Percentiles rank a stretch among this genome's conserved stretches.
Evolutionary conservation across 2,113 vertebrate genomes (phyloP).

Genomic region (Elephas maximus): DNA sequence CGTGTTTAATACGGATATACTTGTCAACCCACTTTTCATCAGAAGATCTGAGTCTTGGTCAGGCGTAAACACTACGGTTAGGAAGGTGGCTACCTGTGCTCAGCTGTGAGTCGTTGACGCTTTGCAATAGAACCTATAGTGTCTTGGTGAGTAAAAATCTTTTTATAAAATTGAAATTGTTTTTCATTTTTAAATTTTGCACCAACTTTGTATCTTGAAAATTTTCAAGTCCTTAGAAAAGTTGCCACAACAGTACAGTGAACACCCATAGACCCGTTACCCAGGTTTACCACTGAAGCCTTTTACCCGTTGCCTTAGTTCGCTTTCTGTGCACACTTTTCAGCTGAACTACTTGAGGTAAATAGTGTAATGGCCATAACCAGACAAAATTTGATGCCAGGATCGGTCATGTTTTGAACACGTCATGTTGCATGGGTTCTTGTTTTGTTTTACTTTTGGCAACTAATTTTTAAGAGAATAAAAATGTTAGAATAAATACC

Average conservation of each 20-base stretch:
- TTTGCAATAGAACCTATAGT: not conserved
- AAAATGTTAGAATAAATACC: not conserved
- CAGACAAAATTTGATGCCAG: not conserved
- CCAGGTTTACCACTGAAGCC: not conserved
- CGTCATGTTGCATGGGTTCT: not conserved
- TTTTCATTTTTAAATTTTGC: not conserved
- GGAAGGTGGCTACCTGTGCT: not conserved
- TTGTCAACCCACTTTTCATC: not conserved
- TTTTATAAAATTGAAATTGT: not conserved
- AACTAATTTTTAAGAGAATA: constrained; percentile 19
- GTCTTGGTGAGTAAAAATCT: not conserved
- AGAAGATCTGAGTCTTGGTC: no score
- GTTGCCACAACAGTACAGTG: not conserved
- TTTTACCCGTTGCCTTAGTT: not conserved
- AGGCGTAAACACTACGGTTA: fast-evolving
- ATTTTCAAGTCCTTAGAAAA: constrained; percentile 11
- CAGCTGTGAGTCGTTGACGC: fast-evolving
- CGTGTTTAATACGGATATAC: fast-evolving
- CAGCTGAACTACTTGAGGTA: not conserved
- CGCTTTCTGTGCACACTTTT: not conserved
- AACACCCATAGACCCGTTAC: not conserved
- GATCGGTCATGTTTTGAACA: no score
- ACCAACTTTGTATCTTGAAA: not conserved
- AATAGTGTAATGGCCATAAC: no score
- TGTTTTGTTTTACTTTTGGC: not conserved